Conservation (phyloP, 2,797 vertebrate species). For the Coreius guichenoti region DNA sequence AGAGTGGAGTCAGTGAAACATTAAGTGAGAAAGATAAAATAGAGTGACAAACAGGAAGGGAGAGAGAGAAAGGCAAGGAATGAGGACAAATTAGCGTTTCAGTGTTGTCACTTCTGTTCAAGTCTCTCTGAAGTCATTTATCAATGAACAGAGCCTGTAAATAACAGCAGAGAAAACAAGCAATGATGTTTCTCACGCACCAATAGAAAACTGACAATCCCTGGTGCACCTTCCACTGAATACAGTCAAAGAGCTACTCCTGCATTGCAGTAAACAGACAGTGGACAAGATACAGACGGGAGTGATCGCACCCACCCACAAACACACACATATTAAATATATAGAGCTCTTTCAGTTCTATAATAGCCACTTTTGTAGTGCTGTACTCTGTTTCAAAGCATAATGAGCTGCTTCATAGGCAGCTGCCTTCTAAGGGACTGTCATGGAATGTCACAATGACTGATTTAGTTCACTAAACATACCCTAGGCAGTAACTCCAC, state of each 20-base stretch:
- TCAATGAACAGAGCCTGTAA: slow-evolving; percentile 58
- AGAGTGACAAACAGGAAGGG: neutral
- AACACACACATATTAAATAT: slow-evolving; percentile 37
- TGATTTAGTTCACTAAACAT: neutral
- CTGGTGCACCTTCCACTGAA: slow-evolving; percentile 25
- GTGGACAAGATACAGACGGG: slow-evolving; percentile 51
- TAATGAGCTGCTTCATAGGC: neutral
- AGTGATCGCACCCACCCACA: slow-evolving; percentile 44
- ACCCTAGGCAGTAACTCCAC: neutral
- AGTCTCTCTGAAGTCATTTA: slow-evolving; percentile 56
- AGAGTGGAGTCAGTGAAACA: neutral
- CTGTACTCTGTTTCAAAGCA: neutral
- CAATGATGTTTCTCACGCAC: slow-evolving; percentile 51
- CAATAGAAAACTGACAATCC: slow-evolving; percentile 36
- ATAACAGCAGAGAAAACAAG: slow-evolving; percentile 56
- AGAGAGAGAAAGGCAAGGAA: slow-evolving; percentile 8
- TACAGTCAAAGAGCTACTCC: slow-evolving; percentile 65
- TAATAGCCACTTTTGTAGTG: neutral
- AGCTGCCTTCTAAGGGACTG: neutral
- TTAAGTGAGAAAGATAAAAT: neutral
- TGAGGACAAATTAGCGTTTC: slow-evolving; percentile 53
- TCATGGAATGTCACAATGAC: neutral
- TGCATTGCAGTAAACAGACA: slow-evolving; percentile 78
- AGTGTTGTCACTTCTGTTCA: slow-evolving; percentile 60
- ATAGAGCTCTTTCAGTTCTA: slow-evolving; percentile 10